Base-by-base conservation (phyloP, 1,140 invertebrate genomes). In the Pseudomyrmex dendroicus region DNA sequence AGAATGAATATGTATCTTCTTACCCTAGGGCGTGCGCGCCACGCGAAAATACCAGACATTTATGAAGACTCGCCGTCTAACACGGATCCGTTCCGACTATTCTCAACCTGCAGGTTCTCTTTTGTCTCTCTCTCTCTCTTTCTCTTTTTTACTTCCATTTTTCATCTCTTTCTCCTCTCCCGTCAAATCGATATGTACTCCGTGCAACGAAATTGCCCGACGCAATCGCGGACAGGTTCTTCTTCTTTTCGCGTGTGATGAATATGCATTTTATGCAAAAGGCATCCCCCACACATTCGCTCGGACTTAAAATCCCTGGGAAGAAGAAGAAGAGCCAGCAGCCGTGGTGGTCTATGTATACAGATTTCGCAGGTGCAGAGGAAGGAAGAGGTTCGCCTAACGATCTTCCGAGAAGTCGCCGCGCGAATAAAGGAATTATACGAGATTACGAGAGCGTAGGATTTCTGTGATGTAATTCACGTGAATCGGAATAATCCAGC, bases 261-360 rank as follows among this genome's bases (percentile, higher is more conserved):
- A 80, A 80, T 80, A 80, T 80, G 76, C 66, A 80, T 80, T 72
- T 70, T 80, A 80, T 80, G 76, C 76, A 80, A 80, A 80, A 80
- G 20, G 12, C 46, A 80, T 35, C 35, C 35, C 76, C 76, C 20
- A 20, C 20, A 66, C 76, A 46, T 48, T 78, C 44, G 44, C 76
- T 54, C 66, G 54, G 15, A 61, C 76, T 80, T 80, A 48, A 35
- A 70, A 64, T 78, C 52, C 35, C 35, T 5, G 35, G 4, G 64
- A 59, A 44, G 54, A 59, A 25, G 66, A 72, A 70, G 76, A 57
- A 64, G 35, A 56, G 17, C 74, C 44, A 59, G 35, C 35, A 35
- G 35, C 5, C 35, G 35, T 35, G 35, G 35, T 35, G 35, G 35
- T 35, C 35, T 35, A 35, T 7, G 35, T 35, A 35, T 7, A 35